Conservation (phyloP, 2,888 invertebrate genomes). For the Ochropacha duplaris region DNA sequence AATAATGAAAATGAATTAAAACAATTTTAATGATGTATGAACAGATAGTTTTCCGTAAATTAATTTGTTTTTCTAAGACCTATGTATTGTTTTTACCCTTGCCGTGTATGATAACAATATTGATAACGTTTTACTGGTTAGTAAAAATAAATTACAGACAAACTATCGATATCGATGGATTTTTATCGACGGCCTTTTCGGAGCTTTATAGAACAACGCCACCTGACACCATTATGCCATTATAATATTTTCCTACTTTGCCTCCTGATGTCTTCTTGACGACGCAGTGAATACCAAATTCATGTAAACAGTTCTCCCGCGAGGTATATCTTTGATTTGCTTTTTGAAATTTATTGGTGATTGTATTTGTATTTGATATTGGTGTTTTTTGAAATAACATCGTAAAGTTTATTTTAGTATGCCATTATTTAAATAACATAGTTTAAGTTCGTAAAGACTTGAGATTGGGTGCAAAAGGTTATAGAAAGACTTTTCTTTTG, state of each 20-base stretch:
- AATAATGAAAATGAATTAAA: background rate
- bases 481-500: no score
- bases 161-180: constrained; percentile 32
- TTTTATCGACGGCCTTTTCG: constrained; percentile 9
- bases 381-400: constrained; percentile 40
- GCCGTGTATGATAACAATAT: no score
- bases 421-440: background rate
- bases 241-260: constrained; percentile 80
- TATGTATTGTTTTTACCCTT: no score
- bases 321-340: constrained; percentile 48
- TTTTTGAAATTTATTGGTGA: constrained; percentile 67
- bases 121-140: constrained; percentile 3
- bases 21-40: no score
- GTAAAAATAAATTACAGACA: constrained; percentile 8
- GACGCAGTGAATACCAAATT: constrained; percentile 81
- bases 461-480: background rate
- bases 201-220: constrained; percentile 60
- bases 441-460: background rate
- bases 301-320: constrained; percentile 40
- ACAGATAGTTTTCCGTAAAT: no score
- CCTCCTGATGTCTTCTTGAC: constrained; percentile 79
- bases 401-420: constrained; percentile 47
- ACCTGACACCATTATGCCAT: constrained; percentile 81
- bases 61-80: no score
- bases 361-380: constrained; percentile 62